Evolutionary conservation across 2,113 vertebrate species (phyloP), one percentile per base, ranked within the genome.

Genomic region (Lamprologus speciosus): DNA sequence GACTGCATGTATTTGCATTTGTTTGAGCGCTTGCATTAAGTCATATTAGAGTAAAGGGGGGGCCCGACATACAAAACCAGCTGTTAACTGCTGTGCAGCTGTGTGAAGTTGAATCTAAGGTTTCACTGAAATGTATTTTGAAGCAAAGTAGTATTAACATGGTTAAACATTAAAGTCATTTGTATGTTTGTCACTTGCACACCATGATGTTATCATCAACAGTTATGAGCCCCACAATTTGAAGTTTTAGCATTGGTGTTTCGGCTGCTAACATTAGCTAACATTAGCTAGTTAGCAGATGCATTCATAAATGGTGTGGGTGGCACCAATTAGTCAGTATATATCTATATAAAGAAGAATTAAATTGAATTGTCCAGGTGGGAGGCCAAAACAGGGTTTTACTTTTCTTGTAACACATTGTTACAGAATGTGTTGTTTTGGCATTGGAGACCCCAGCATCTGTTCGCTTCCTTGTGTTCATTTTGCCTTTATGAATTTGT

Each of bases 11-110:
- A 78, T 78, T 78, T 78, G 70, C 42, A 50, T 50, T 19, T 78
- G 70, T 78, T 78, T 8, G 16, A 31, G 70, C 3, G 16, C 26
- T 19, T 78, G 70, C 26, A 78, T 78, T 78, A 50, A 50, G 26
- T 50, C 10, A 31, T 31, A 50, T 31, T 31, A 31, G 16, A 26
- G 70, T 78, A 0, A 78, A 50, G 1, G 45, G 42, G 40, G 70
- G 45, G 2, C 8, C 3, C 1, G 45, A 50, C 0, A 31, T 50
- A n/a, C 26, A 6, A 50, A 8, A 8, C 9, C 26, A 31, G 45
- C 70, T 50, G 42, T 31, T 78, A 50, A 31, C 26, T n/a, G 70
- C 1, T 50, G 70, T 47, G 70, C 70, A 78, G 70, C 23, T 31
- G 16, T 78, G 70, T 8, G 42, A 47, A 47, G 23, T 26, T 45